Evolutionary conservation across 2,113 vertebrate genomes (phyloP), one percentile per base, ranked within the genome.

Genomic region (Hylia prasina): DNA sequence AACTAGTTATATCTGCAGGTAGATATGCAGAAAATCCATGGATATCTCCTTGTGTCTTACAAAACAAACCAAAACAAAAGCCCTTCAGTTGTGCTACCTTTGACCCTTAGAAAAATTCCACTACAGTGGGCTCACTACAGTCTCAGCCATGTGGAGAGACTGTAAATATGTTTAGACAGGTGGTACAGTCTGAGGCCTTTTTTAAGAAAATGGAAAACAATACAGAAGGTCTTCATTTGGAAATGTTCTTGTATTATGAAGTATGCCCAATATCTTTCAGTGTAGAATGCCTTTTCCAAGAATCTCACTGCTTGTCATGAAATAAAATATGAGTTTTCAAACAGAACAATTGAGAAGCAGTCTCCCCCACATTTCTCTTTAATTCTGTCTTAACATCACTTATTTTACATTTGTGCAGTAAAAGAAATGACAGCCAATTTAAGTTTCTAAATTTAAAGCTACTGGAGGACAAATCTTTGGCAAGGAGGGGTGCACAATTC

Each of bases 391-490:
- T 94, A 88, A 88, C 76, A 68, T 91, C 57, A 81, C 75, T 96
- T 82, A 69, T 69, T 94, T 92, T 91, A 88, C 64, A 86, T 90
- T 91, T 75, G 31, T 93, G 64, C 82, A 47, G 68, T 57, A 83
- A 91, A 87, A 94, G 51, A 97, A 96, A 96, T 96, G 92, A 93
- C 86, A 93, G 91, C 92, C 95, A 96, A 93, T 86, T 93, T 80
- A 95, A 44, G 69, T 79, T 97, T 94, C 96, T 96, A 97, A 87
- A 97, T 97, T 91, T 96, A 96, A 93, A 96, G 95, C 90, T 64
- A 85, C 57, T 78, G 82, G 73, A 73, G 95, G 91, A 96, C 93
- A 89, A 93, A 77, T 83, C 44, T 54, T 92, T 95, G 90, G 90
- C 90, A 93, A 89, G 63, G 71, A 51, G 50, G 42, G 58, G 63